Evolutionary conservation across 1,140 invertebrate species (phyloP).

Genomic region (Planococcus citri): DNA sequence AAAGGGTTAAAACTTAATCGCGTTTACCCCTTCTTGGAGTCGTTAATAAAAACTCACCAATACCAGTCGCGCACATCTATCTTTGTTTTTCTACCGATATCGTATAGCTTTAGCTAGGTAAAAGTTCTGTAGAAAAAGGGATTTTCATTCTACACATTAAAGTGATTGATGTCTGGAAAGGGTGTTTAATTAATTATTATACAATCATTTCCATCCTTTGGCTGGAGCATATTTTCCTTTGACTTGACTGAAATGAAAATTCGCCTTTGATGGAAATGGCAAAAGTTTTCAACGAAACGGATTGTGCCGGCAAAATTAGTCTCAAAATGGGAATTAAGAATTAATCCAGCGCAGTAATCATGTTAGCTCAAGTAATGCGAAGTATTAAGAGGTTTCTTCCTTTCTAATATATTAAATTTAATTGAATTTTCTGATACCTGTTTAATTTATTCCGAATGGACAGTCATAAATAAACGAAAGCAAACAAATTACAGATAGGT

Average conservation of each 20-base stretch:
- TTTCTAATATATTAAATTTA: conserved; percentile 5
- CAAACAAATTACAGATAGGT: neutral
- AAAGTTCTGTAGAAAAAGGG: neutral
- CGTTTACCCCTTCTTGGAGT: neutral
- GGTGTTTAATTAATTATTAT: conserved; percentile 4
- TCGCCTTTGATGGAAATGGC: conserved; percentile 5
- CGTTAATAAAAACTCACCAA: neutral
- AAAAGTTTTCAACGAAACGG: neutral
- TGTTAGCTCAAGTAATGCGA: neutral
- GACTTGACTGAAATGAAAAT: neutral
- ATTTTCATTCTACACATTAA: neutral
- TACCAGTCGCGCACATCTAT: neutral
- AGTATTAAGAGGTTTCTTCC: conserved; percentile 6
- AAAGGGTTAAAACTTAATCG: conserved; percentile 6
- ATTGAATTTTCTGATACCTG: neutral
- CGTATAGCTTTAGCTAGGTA: neutral
- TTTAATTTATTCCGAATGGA: conserved; percentile 4
- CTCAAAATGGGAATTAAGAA: conserved; percentile 3
- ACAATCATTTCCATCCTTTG: conserved; percentile 1
- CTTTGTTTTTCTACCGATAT: neutral
- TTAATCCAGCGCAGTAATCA: conserved; percentile 2
- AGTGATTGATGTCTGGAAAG: neutral
- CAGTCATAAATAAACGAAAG: neutral
- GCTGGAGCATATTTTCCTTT: neutral
- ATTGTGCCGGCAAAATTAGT: neutral